These are phyloP conservation scores for Styela clava DNA, from an alignment of 23 tunicate species.

Conservation along the genomic window DNA sequence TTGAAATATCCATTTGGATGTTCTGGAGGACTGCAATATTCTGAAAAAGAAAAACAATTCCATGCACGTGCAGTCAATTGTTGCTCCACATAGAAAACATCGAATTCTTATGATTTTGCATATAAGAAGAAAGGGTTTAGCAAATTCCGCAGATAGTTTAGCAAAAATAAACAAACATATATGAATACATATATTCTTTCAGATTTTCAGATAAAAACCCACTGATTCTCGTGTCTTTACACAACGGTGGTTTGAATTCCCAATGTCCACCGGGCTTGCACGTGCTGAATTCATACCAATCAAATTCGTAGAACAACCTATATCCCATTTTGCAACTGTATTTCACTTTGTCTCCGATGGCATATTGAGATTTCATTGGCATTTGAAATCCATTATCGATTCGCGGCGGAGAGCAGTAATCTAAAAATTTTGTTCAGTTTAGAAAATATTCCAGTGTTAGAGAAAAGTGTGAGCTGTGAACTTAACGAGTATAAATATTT, in stretches of 20 bases:
- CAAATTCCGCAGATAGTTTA: no score
- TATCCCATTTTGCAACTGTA: slow-evolving; percentile 8
- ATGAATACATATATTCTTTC: no score
- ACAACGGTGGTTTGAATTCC: not conserved
- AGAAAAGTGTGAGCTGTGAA: no score
- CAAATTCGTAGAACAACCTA: not conserved
- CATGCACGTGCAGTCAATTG: no score
- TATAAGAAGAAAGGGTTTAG: no score
- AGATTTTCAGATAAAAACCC: not conserved
- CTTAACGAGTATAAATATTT: no score
- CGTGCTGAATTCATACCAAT: not conserved
- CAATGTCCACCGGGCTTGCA: not conserved
- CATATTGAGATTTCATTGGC: not conserved
- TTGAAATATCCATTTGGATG: not conserved
- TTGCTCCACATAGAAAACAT: no score
- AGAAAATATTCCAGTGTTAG: no score
- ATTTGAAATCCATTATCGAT: slow-evolving; percentile 10
- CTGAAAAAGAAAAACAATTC: no score
- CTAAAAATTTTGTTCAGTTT: slow-evolving; percentile 6
- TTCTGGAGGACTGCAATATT: slow-evolving; percentile 7
- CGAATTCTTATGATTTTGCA: no score
- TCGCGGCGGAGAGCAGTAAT: slow-evolving; percentile 13
- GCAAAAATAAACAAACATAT: no score
- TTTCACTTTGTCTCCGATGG: slow-evolving; percentile 8
- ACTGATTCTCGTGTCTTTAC: not conserved